Percentiles rank a stretch among this genome's conserved stretches.
phyloP scores from a whole-genome alignment of 2,113 vertebrate species.

The Pyrgilauda ruficollis region DNA sequence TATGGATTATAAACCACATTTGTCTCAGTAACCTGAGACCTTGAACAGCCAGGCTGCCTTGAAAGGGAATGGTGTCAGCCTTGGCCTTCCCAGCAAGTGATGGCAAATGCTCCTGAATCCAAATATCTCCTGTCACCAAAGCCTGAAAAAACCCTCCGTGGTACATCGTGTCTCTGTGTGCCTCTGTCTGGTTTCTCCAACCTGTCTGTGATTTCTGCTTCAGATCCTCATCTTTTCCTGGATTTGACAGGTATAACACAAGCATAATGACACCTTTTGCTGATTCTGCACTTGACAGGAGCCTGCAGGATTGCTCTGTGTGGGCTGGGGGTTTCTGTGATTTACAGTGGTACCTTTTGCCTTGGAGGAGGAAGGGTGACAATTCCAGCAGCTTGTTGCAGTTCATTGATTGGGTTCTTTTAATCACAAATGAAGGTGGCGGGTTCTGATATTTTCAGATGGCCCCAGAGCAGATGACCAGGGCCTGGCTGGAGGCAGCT shows the following conservation, averaged over 20 bases:
- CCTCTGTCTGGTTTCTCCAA: background rate
- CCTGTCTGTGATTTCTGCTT: background rate
- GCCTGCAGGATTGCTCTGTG: background rate
- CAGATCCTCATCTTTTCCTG: background rate
- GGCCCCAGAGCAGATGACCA: background rate
- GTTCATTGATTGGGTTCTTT: background rate
- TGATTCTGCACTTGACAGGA: background rate
- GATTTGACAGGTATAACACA: background rate
- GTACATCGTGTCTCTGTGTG: background rate
- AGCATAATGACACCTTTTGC: background rate
- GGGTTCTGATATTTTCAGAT: background rate
- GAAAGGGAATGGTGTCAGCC: background rate
- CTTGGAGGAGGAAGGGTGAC: background rate
- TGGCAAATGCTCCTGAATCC: background rate
- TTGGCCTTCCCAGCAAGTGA: background rate
- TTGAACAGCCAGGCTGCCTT: background rate
- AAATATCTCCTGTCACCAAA: background rate
- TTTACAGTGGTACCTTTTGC: background rate
- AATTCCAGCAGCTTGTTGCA: background rate
- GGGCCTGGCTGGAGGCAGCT: background rate
- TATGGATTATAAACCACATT: background rate
- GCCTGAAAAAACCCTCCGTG: background rate
- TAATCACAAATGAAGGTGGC: background rate
- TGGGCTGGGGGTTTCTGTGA: background rate
- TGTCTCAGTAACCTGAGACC: background rate